Evolutionary conservation across 2,113 vertebrate genomes (phyloP).

Genomic region (Climacteris rufus): DNA sequence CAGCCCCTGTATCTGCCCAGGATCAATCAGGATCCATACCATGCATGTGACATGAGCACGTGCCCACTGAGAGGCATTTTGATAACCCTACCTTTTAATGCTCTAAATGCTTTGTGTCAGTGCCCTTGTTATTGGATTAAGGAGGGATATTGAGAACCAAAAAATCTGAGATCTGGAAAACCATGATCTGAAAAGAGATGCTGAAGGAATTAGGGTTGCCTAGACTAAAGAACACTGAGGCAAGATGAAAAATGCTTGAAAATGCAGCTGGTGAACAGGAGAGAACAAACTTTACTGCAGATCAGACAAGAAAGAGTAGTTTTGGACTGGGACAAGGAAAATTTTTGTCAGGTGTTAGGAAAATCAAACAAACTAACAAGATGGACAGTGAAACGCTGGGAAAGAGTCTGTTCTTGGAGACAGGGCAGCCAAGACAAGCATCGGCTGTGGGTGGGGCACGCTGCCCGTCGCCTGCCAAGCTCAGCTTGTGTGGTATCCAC

Average conservation of each 20-base stretch:
- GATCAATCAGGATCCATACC: not conserved
- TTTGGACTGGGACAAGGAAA: not conserved
- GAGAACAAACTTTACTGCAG: not conserved
- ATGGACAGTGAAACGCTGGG: not conserved
- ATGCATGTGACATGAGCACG: accelerated
- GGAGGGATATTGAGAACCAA: not conserved
- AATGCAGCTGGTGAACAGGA: not conserved
- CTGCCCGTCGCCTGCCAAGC: not conserved
- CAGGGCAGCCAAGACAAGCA: not conserved
- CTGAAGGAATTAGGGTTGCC: not conserved
- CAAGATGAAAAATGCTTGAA: too few species aligned
- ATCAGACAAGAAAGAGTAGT: not conserved
- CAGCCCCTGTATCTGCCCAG: not conserved
- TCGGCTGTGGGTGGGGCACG: accelerated
- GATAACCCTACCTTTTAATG: not conserved
- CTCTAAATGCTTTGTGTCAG: not conserved
- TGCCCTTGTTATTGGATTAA: not conserved
- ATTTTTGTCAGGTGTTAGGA: not conserved
- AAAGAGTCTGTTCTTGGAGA: not conserved
- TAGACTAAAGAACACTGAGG: accelerated
- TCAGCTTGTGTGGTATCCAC: not conserved
- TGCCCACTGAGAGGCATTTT: not conserved
- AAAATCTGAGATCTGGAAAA: not conserved
- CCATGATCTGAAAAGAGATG: not conserved
- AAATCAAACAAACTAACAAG: not conserved